Base-by-base conservation (phyloP, 2,797 vertebrate genomes). In the Hybognathus amarus region DNA sequence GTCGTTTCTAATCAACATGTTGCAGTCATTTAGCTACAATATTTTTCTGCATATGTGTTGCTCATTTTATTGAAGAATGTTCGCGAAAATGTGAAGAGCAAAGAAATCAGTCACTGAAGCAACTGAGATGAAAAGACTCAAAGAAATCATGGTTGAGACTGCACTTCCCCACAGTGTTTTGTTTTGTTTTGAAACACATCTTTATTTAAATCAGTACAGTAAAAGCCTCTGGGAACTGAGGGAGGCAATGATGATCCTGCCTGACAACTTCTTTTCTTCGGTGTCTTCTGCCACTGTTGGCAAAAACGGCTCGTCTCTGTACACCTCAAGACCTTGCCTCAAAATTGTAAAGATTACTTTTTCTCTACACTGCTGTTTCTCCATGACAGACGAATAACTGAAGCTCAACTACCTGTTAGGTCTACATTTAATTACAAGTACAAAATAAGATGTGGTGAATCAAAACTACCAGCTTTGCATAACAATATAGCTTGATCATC, bases 171-270 rank as follows among this genome's bases (percentile, higher is more conserved):
- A 93, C 90, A 92, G 89, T 82, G 4, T 52, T 89, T 94, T 30
- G 2, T 63, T 30, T 63, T 63, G 93, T 93, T 86, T 85, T 74
- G 83, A 93, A 94, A 94, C 87, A 94, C 88, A 89, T 88, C 90
- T 95, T 95, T 95, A 95, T 95, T 95, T 79, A 86, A 87, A 86
- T 91, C 92, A 94, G 91, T 92, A 94, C 94, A 95, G 88, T 91
- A 91, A 93, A 93, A 93, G 33, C 67, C 85, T 83, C 69, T 45
- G 74, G 66, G 59, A 76, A 84, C 87, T 91, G 91, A 91, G 79
- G 87, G 91, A 86, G 69, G 90, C 89, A 81, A 56, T 36, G 87
- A 61, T 82, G 83, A 83, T 88, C 92, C 92, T 92, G 92, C 92
- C 83, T 86, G 89, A 90, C 85, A 85, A 90, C 91, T 88, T 93